phyloP scores from a whole-genome alignment of 2,888 invertebrate species.

The Stegana nigrithorax region DNA sequence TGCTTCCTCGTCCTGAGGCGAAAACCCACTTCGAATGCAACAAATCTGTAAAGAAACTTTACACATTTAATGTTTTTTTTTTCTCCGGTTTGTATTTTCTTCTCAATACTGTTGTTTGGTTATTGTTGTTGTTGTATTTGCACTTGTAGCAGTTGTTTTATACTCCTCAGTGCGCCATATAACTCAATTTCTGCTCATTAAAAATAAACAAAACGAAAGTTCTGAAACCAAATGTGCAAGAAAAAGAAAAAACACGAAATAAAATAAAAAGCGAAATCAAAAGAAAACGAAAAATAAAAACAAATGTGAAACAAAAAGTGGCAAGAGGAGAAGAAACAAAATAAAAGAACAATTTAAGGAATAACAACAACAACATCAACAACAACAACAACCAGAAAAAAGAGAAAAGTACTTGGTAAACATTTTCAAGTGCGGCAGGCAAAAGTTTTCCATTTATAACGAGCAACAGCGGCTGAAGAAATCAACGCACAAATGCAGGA shows the following conservation, averaged over 20 bases:
- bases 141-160: no score
- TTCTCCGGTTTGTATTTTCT: no score
- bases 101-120: no score
- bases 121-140: no score
- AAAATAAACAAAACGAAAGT: slow-evolving; percentile 53
- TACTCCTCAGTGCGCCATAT: no score
- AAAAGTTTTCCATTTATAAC: slow-evolving; percentile 61
- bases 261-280: slow-evolving; percentile 1
- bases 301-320: slow-evolving; percentile 26
- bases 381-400: not conserved
- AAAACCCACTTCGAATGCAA: not conserved
- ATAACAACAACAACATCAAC: slow-evolving; percentile 21
- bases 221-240: slow-evolving; percentile 44
- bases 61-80: no score
- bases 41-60: not conserved
- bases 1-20: not conserved
- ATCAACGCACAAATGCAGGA: no score
- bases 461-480: no score
- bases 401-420: slow-evolving; percentile 9
- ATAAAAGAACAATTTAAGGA: slow-evolving; percentile 55
- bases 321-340: slow-evolving; percentile 23
- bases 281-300: slow-evolving; percentile 11
- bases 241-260: slow-evolving; percentile 29
- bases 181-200: slow-evolving; percentile 51
- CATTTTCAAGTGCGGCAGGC: slow-evolving; percentile 30